Evolutionary conservation across 2,113 vertebrate genomes (phyloP).

Genomic region (Pseudopipra pipra): DNA sequence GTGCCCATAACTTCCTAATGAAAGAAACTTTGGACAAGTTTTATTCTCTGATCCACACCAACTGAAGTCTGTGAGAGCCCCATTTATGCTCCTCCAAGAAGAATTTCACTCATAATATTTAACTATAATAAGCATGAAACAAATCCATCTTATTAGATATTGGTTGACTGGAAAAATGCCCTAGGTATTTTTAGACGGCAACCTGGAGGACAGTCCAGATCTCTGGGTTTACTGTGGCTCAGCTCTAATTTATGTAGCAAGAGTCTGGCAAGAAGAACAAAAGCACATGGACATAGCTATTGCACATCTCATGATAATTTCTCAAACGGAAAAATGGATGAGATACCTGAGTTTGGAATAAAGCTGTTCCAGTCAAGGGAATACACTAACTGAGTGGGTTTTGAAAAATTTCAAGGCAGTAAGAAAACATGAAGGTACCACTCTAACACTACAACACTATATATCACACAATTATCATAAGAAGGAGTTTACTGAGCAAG

Average conservation of each 20-base stretch:
- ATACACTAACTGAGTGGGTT: background rate
- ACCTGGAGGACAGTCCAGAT: conserved; percentile 25
- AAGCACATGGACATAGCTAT: background rate
- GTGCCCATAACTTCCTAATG: background rate
- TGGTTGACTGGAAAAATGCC: conserved; percentile 19
- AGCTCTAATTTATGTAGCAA: conserved; percentile 33
- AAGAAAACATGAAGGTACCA: background rate
- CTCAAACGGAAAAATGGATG: conserved; percentile 42
- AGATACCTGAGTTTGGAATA: conserved; percentile 22
- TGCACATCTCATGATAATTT: conserved; percentile 20
- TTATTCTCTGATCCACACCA: background rate
- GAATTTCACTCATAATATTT: background rate
- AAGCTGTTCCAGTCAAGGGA: background rate
- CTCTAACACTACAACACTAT: background rate
- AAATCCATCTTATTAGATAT: background rate
- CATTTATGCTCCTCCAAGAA: background rate
- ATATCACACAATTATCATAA: background rate
- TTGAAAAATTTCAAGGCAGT: background rate
- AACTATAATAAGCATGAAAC: background rate
- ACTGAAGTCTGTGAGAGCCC: background rate
- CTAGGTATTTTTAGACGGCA: background rate
- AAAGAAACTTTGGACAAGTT: background rate
- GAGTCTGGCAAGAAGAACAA: conserved; percentile 20
- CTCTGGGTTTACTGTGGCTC: background rate
- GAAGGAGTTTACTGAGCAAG: background rate